These are phyloP conservation scores for Pseudorasbora parva DNA, from an alignment of 2,113 vertebrate species.

Conservation along the genomic window DNA sequence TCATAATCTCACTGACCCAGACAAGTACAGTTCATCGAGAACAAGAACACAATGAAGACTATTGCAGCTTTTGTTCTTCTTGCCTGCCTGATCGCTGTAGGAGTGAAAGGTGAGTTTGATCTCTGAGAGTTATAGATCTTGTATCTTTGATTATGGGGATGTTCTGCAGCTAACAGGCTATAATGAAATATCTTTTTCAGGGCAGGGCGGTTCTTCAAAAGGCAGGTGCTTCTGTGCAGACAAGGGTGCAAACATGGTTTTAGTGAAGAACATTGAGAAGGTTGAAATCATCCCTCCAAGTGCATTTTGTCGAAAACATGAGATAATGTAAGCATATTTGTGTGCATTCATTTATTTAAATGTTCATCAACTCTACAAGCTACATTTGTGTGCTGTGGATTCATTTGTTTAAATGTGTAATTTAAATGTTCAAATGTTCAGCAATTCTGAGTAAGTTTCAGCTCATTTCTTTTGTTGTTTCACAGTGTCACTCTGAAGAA, in stretches of 20 bases:
- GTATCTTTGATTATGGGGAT: background rate
- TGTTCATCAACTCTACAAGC: background rate
- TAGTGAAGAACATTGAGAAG: conserved; percentile 17
- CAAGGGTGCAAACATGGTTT: conserved; percentile 12
- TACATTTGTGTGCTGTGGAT: background rate
- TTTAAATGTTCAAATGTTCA: background rate
- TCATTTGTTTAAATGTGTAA: too few relatives aligned
- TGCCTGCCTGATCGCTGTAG: background rate
- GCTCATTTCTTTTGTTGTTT: background rate
- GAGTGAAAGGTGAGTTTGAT: conserved; percentile 27
- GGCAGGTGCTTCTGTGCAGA: conserved; percentile 24
- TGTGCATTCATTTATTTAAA: background rate
- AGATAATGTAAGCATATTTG: conserved; percentile 30
- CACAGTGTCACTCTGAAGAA: conserved; percentile 54
- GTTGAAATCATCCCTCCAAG: conserved; percentile 28
- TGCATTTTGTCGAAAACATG: conserved; percentile 14
- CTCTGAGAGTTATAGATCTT: background rate
- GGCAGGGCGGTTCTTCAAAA: background rate
- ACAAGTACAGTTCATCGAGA: background rate
- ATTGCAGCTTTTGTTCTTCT: conserved; percentile 12
- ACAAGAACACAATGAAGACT: conserved; percentile 26
- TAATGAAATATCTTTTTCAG: background rate
- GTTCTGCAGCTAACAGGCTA: background rate
- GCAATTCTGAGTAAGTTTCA: background rate
- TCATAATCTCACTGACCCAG: conserved; percentile 17